phyloP scores from a whole-genome alignment of 2,888 invertebrate species.

The Leucophenga maculata region DNA sequence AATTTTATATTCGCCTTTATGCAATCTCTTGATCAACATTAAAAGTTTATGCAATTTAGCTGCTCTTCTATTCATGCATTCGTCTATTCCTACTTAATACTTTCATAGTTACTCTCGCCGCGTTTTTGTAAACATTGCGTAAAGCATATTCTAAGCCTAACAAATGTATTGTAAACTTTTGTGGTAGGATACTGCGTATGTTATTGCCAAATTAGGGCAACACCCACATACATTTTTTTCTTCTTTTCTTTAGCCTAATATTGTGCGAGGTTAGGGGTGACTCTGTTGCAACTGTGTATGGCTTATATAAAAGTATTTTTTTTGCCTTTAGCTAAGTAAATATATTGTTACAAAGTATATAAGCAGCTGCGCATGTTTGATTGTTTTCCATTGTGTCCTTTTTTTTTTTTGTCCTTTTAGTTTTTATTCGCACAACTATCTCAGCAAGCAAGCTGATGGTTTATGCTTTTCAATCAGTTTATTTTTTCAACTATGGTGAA shows the following conservation, averaged over 20 bases:
- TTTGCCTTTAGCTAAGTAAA: not conserved
- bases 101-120: too few species aligned
- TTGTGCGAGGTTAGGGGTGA: slow-evolving; percentile 28
- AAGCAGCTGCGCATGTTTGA: slow-evolving; percentile 52
- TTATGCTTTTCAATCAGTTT: not conserved
- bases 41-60: too few species aligned
- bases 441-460: not conserved
- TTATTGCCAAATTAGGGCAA: slow-evolving; percentile 24
- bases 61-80: too few species aligned
- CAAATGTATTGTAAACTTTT: not conserved
- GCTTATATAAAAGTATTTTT: slow-evolving; percentile 8
- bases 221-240: slow-evolving; percentile 13
- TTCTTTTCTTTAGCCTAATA: not conserved
- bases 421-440: slow-evolving; percentile 3
- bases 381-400: not conserved
- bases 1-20: too few species aligned
- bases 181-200: not conserved
- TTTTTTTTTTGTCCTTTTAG: slow-evolving; percentile 12
- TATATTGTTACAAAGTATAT: not conserved
- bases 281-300: slow-evolving; percentile 3
- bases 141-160: not conserved
- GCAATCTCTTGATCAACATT: too few species aligned
- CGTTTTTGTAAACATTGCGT: too few species aligned
- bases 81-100: too few species aligned
- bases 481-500: not conserved